Percentiles rank a stretch among this genome's conserved stretches.
phyloP scores from a whole-genome alignment of 2,113 vertebrate genomes.

The Piprites chloris region DNA sequence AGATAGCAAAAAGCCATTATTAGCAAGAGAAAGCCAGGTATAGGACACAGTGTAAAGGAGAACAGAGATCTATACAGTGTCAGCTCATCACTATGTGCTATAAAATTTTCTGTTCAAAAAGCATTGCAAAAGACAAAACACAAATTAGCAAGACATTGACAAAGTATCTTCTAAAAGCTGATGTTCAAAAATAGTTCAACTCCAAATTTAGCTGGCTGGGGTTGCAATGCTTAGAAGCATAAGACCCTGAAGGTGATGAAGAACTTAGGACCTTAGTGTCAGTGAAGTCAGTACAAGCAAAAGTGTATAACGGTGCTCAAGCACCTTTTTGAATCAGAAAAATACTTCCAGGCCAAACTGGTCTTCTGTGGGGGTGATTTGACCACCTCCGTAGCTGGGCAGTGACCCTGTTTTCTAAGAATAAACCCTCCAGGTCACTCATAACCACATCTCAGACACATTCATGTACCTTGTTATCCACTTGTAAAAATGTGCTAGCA shows the following conservation, averaged over 20 bases:
- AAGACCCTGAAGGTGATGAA: background rate
- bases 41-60: background rate
- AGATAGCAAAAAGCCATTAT: background rate
- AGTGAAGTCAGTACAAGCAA: background rate
- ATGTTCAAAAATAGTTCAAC: background rate
- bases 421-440: background rate
- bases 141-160: background rate
- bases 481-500: background rate
- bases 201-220: background rate
- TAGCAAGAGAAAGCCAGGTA: background rate
- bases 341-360: background rate
- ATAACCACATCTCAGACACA: background rate
- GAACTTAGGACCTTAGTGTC: background rate
- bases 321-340: background rate
- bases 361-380: background rate
- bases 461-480: background rate
- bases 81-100: background rate
- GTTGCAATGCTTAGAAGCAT: background rate
- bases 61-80: background rate
- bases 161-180: background rate
- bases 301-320: fast-evolving
- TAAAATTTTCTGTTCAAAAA: background rate
- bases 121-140: background rate
- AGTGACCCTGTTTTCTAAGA: background rate
- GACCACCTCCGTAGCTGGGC: background rate